A percentile compares a stretch with the other conserved stretches of the same genome.
Conservation (phyloP, 2,113 vertebrate genomes). For the Chlorocebus sabaeus region DNA sequence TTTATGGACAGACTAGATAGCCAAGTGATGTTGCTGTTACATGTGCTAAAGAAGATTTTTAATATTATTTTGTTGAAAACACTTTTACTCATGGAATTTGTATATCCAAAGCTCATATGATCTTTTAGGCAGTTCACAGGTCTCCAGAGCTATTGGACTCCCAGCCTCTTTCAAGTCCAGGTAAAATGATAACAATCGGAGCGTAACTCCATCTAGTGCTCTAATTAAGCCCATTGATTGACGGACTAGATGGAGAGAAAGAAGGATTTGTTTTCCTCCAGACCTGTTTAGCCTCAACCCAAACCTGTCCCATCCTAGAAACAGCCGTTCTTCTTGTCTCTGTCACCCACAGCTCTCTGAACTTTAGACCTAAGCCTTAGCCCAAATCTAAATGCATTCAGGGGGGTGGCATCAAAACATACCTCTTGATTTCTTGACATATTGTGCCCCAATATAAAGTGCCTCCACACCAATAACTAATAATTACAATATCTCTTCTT, state of each 20-base stretch:
- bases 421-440: neutral
- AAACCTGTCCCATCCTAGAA: neutral
- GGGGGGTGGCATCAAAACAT: neutral
- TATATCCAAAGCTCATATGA: neutral
- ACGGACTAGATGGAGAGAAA: neutral
- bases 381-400: neutral
- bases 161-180: neutral
- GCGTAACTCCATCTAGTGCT: neutral
- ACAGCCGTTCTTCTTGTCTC: neutral
- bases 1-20: neutral
- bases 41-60: neutral
- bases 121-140: neutral
- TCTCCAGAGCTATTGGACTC: neutral
- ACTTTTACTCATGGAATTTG: neutral
- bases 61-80: neutral
- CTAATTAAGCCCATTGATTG: neutral
- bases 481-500: neutral
- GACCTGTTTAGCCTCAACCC: neutral
- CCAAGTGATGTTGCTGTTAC: neutral
- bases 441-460: neutral
- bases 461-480: neutral
- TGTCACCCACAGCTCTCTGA: neutral
- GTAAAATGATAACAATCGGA: neutral
- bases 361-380: neutral
- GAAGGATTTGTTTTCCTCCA: neutral